phyloP scores from a whole-genome alignment of 2,113 vertebrate species.

The Chunga burmeisteri region DNA sequence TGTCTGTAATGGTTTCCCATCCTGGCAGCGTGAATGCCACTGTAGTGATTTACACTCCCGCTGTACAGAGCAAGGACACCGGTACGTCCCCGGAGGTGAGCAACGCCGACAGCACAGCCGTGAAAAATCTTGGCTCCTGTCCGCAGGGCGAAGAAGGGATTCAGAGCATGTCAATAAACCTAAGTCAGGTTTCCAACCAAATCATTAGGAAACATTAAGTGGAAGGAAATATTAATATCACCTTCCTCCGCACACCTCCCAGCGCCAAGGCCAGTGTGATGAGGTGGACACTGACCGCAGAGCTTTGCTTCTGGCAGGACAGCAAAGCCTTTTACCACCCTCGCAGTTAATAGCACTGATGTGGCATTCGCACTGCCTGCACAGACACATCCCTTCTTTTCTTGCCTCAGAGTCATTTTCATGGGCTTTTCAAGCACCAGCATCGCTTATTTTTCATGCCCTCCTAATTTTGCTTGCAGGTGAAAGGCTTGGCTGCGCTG shows the following conservation, averaged over 20 bases:
- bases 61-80: not conserved
- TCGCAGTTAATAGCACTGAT: not conserved
- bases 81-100: not conserved
- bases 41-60: not conserved
- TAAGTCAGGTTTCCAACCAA: not conserved
- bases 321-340: not conserved
- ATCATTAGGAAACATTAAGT: not conserved
- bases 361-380: fast-evolving
- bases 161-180: not conserved
- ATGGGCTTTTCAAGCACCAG: not conserved
- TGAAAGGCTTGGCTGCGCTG: not conserved
- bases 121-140: not conserved
- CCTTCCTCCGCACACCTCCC: fast-evolving
- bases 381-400: not conserved
- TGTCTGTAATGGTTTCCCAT: not conserved
- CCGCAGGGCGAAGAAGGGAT: fast-evolving
- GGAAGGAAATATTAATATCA: not conserved
- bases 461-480: not conserved
- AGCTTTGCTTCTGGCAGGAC: not conserved
- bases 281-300: fast-evolving
- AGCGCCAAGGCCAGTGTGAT: not conserved
- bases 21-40: not conserved
- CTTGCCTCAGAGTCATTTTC: not conserved
- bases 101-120: not conserved
- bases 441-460: not conserved